Conservation (phyloP, 2,888 invertebrate species). For the Gortyna flavago region DNA sequence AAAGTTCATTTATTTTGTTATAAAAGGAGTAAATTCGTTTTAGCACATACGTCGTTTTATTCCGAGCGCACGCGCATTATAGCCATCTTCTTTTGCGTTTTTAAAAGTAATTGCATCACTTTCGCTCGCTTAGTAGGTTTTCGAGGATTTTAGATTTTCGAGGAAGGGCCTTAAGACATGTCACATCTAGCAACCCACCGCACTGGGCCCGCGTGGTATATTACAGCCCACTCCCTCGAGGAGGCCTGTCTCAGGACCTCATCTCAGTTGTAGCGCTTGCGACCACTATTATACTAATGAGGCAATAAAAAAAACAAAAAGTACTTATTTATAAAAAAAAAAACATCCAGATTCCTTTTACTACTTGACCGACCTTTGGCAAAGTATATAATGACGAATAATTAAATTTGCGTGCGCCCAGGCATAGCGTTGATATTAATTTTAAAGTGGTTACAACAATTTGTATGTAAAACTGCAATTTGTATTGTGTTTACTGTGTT, state of each 20-base stretch:
- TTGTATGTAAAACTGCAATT: constrained; percentile 35
- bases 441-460: constrained; percentile 44
- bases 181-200: background rate
- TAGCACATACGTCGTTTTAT: too few species aligned
- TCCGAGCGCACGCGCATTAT: too few species aligned
- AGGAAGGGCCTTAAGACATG: too few species aligned
- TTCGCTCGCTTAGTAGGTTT: too few species aligned
- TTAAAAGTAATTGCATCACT: too few species aligned
- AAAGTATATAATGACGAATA: constrained; percentile 17
- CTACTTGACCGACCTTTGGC: constrained; percentile 29
- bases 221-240: too few species aligned
- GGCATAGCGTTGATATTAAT: constrained; percentile 7
- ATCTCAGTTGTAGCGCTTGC: background rate
- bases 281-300: background rate
- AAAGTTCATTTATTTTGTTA: too few species aligned
- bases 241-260: background rate
- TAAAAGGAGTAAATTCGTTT: too few species aligned
- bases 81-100: too few species aligned
- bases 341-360: constrained; percentile 36
- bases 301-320: background rate
- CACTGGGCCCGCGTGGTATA: background rate
- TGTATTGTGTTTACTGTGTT: background rate
- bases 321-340: background rate
- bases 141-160: too few species aligned
- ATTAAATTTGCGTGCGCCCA: constrained; percentile 22